Evolutionary conservation across 1,140 invertebrate genomes (phyloP).

Genomic region (Ooceraea biroi): DNA sequence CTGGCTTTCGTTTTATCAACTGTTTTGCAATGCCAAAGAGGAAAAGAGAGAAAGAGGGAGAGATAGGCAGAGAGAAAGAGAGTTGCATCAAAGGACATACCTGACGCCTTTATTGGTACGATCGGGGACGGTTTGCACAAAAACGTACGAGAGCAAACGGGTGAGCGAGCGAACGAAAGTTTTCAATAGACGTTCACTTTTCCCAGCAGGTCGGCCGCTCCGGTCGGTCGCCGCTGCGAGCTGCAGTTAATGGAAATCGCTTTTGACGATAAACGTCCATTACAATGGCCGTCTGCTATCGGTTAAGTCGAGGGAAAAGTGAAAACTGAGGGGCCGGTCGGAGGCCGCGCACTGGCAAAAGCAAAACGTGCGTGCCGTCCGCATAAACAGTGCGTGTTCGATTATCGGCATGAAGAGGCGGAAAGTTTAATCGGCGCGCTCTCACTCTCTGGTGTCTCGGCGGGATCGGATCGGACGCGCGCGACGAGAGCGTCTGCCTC

Average conservation of each 20-base stretch:
- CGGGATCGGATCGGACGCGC: too few species aligned
- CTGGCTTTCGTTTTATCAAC: slow-evolving; percentile 7
- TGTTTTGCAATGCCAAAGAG: background rate
- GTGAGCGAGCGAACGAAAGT: slow-evolving; percentile 29
- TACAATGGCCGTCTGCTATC: slow-evolving; percentile 41
- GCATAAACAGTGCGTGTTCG: slow-evolving; percentile 13
- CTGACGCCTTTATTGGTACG: background rate
- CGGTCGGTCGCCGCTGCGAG: slow-evolving; percentile 4
- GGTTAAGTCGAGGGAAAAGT: slow-evolving; percentile 55
- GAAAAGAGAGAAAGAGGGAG: background rate
- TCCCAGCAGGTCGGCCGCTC: slow-evolving; percentile 10
- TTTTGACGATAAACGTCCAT: slow-evolving; percentile 55
- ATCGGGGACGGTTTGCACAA: slow-evolving; percentile 27
- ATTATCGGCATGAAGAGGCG: slow-evolving; percentile 24
- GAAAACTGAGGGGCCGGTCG: slow-evolving; percentile 40
- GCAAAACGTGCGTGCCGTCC: slow-evolving; percentile 20
- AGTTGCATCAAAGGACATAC: background rate
- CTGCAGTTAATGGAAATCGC: slow-evolving; percentile 58
- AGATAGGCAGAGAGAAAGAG: background rate
- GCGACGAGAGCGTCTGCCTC: background rate
- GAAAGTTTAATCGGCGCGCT: slow-evolving; percentile 29
- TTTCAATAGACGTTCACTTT: slow-evolving; percentile 33
- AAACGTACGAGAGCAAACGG: slow-evolving; percentile 26
- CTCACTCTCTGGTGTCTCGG: too few species aligned
- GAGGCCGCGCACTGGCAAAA: background rate